Base-by-base conservation (phyloP, 2,113 vertebrate genomes). In the Pelecanus crispus region DNA sequence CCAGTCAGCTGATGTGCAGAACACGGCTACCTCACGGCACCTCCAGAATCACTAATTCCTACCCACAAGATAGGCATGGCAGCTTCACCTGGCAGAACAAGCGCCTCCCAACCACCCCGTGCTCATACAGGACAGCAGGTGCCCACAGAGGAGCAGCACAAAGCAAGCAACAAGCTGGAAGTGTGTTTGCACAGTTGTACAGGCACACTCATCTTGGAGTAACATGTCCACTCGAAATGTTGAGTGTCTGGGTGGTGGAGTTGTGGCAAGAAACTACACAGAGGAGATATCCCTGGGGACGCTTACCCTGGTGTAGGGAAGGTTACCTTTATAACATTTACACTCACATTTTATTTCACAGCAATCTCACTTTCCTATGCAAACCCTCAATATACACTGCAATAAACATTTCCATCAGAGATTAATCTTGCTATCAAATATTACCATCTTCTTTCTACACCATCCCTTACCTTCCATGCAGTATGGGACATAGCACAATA, bases 181-280 rank as follows among this genome's bases (percentile, higher is more conserved):
- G 24, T 0, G 6, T 9, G 16, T 15, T 9, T 14, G 36, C 50
- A 72, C 32, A n/a, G 36, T 5, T 22, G 34, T 9, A 17, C 44
- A 7, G 47, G 20, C 29, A 44, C 58, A 16, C 9, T 38, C 10
- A 11, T 2, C 34, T 24, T 19, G 47, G 49, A 47, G 7, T 6
- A 28, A 56, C 26, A 13, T 0, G 2, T 17, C 16, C 42, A 11
- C 55, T 44, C 0, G 0, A 53, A 38, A 59, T 3, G 4, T 19
- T 44, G 45, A 34, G 40, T 2, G 8, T 7, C 40, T 53, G 78
- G 77, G 25, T 42, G 67, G 49, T 10, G 29, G 40, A 6, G 25
- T 2, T 47, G 53, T 5, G 18, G 59, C 11, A 55, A 74, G 32
- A 18, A 73, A n/a, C 32, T 28, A 73, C 53, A 18, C 45, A 42